Base-by-base conservation (phyloP, 2,113 vertebrate genomes). In the Myotis lucifugus region DNA sequence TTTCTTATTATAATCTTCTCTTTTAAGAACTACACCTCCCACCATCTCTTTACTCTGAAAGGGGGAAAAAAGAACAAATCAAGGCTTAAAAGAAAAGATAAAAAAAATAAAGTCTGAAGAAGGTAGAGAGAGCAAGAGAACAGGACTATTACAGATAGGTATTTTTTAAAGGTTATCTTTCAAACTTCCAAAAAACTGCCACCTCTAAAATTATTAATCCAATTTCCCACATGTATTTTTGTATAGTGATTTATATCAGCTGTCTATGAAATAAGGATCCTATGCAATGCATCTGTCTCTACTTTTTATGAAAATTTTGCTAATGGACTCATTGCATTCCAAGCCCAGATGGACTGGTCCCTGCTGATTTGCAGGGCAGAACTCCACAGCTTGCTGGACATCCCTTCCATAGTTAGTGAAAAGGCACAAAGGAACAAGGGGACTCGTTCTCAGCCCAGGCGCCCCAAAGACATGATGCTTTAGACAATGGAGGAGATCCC, bases 191-290 rank as follows among this genome's bases (percentile, higher is more conserved):
- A 88, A 83, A 91, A 73, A 46, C 4, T 34, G 32, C 37, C 59
- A 2, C 13, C 3, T 87, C 85, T 95, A 66, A 87, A 94, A 78
- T 93, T 17, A 83, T 48, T 83, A 56, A 66, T 78, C n/a, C n/a
- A 8, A 19, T 23, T 48, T 52, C 42, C 40, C 19, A 79, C 25
- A 25, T 27, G 14, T 1, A 8, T 40, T 48, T 1, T n/a, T 50
- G 29, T 32, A 64, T 3, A 72, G 32, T 78, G 72, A 46, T 19
- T 67, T 23, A 50, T 54, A 93, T 48, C 18, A 88, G 23, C 8
- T 76, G 1, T 85, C 52, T 48, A 37, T 0, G 70, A 32, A 78
- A 56, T 56, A 3, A 70, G 2, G 40, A 78, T 64, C 32, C 25
- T 82, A 6, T 48, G 66, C 34, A 66, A 92, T 5, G 10, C 17